Conservation (phyloP, 2,888 invertebrate species). For the Choristoneura rosaceana region DNA sequence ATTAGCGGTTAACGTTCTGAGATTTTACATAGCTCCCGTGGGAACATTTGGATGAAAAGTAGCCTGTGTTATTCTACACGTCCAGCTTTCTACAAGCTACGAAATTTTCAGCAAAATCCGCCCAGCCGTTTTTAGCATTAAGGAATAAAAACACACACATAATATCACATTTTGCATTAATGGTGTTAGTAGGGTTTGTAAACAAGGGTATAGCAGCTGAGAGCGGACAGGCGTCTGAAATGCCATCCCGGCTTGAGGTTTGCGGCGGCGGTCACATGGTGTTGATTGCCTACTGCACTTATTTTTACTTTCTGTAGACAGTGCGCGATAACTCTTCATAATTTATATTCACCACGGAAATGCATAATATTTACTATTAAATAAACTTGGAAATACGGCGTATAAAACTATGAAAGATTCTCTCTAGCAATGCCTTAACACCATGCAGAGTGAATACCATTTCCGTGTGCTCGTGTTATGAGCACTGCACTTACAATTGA, state of each 20-base stretch:
- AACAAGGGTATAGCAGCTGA: slow-evolving; percentile 33
- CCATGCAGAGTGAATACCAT: background rate
- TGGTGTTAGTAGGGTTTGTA: slow-evolving; percentile 10
- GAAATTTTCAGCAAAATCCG: no score
- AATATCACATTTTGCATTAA: no score
- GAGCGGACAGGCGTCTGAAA: slow-evolving; percentile 54
- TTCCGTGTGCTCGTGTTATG: background rate
- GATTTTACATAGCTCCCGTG: no score
- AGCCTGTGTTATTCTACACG: no score
- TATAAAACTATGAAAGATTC: background rate
- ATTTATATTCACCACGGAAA: background rate
- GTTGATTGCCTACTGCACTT: slow-evolving; percentile 54
- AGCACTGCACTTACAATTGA: no score
- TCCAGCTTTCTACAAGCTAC: no score
- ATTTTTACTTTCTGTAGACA: slow-evolving; percentile 41
- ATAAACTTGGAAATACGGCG: background rate
- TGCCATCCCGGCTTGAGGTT: slow-evolving; percentile 57
- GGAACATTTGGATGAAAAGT: no score
- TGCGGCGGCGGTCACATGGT: slow-evolving; percentile 58
- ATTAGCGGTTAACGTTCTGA: no score
- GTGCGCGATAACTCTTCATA: background rate
- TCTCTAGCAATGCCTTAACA: background rate
- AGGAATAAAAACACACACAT: no score
- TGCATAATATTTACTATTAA: background rate
- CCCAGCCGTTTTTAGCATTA: no score